Percentiles rank a stretch among this genome's conserved stretches.
Conservation (phyloP, 2,797 vertebrate genomes). For the Podarcis siculus region DNA sequence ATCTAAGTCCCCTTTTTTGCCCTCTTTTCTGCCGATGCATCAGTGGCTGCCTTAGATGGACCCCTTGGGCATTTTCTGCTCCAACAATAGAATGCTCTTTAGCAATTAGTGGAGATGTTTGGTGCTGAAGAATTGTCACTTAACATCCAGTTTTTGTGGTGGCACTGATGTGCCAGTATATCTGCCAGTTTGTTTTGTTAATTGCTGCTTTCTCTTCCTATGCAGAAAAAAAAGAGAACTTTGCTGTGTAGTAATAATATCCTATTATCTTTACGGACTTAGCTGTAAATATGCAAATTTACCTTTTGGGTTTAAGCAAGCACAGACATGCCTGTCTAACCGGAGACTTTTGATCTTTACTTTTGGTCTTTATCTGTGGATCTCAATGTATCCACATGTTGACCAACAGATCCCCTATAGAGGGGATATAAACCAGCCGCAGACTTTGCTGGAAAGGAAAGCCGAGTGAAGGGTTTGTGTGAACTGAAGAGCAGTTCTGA, state of each 20-base stretch:
- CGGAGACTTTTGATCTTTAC: too few relatives aligned
- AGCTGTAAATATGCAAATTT: neutral
- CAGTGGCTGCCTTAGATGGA: neutral
- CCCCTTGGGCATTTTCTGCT: neutral
- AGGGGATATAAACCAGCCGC: neutral
- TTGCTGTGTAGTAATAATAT: neutral
- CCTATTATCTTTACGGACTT: neutral
- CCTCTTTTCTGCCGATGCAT: too few relatives aligned
- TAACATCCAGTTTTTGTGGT: neutral
- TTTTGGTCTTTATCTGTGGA: too few relatives aligned
- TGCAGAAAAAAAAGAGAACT: neutral
- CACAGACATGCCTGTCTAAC: neutral
- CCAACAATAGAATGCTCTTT: neutral
- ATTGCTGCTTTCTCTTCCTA: neutral
- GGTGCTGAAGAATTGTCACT: neutral
- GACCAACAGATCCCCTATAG: neutral
- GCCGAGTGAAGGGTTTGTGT: conserved; percentile 4
- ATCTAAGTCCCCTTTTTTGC: too few relatives aligned
- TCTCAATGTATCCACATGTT: neutral
- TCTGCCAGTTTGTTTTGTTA: neutral
- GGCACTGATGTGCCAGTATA: neutral
- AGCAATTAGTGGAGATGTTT: neutral
- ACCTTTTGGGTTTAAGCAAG: neutral
- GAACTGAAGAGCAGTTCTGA: conserved; percentile 41
- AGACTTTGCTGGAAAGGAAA: neutral